Base-by-base conservation (phyloP, 2,888 invertebrate species). In the Rhingia rostrata region DNA sequence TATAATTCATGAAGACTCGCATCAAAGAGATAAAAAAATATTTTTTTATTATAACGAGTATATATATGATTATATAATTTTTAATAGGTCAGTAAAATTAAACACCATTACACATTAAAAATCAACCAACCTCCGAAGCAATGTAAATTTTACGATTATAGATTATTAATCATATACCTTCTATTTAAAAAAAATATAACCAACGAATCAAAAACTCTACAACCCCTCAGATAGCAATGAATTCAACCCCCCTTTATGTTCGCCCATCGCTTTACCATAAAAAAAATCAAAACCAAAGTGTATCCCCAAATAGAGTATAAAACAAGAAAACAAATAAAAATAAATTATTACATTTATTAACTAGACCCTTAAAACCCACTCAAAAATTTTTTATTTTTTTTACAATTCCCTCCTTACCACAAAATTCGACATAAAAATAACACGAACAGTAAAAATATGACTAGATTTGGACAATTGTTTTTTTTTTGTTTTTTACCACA, bases 351-450 rank as follows among this genome's bases (percentile, higher is more conserved):
- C 7, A 35, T 70, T 58, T 37, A 47, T 70, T 49, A 67, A 61
- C 51, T 78, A 72, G 69, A 12, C 72, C 82, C 60, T 61, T 77
- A 51, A 64, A 54, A 70, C 51, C 47, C 72, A 7, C 12, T 14
- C 35, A 45, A 56, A 51, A 12, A 73, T 54, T 10, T 10, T 22
- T 0, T 12, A 63, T 79, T 39, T 66, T 32, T 54, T 73, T 73
- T 79, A 56, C 43, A 70, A 70, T 9, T 7, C 45, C 45, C 22
- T 22, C 69, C 51, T 63, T 69, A 64, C 53, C 56, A 69, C 67
- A 80, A 58, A 69, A 56, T 70, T 73, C 54, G 83, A 83, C 83
- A 83, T 30, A 69, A 63, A 69, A 77, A 61, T 4, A 60, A 79
- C 83, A 83, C 73, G 56, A 83, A 79, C 79, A 69, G 32, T 64